Base-by-base conservation (phyloP, 2,113 vertebrate genomes). In the Cromileptes altivelis region DNA sequence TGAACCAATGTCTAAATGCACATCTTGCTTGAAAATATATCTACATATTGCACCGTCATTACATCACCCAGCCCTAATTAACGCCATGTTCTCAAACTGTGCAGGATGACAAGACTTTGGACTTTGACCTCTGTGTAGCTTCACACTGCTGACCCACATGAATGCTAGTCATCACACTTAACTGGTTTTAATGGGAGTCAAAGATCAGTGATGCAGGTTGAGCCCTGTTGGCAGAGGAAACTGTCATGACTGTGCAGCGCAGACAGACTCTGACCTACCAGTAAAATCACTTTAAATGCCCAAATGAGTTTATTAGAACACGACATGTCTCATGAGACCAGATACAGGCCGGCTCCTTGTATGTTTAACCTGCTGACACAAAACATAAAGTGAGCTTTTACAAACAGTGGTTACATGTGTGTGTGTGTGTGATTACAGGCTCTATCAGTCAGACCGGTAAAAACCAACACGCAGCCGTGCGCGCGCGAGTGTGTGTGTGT, bases 101-200 rank as follows among this genome's bases (percentile, higher is more conserved):
- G 14, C 3, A 63, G 21, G 15, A 15, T 3, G 61, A 25, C 47
- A 18, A 14, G 4, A 73, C 33, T 73, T 57, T 81, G 75, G 65
- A 88, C 89, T 80, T 83, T 75, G 11, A 82, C 52, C 78, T 82
- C 80, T 13, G 57, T 70, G 80, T 79, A 80, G 33, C 19, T 61
- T 4, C 58, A 47, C 19, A 42, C 4, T 71, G 42, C 53, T 73
- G 75, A 84, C 68, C 84, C 55, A 78, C 55, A 86, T 72, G 53
- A 65, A 86, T 7, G 69, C 30, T 19, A 52, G 60, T 0, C 30
- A 53, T 37, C 55, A 19, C n/a, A 30, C n/a, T 73, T 69, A 70
- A 68, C 33, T 18, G 27, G 47, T 50, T 81, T 89, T 69, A 78
- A 77, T 47, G 61, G 58, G 40, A 79, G 30, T 76, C 83, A 85